These are phyloP conservation scores for Fulmarus glacialis DNA, from an alignment of 2,113 vertebrate species.

Conservation along the genomic window DNA sequence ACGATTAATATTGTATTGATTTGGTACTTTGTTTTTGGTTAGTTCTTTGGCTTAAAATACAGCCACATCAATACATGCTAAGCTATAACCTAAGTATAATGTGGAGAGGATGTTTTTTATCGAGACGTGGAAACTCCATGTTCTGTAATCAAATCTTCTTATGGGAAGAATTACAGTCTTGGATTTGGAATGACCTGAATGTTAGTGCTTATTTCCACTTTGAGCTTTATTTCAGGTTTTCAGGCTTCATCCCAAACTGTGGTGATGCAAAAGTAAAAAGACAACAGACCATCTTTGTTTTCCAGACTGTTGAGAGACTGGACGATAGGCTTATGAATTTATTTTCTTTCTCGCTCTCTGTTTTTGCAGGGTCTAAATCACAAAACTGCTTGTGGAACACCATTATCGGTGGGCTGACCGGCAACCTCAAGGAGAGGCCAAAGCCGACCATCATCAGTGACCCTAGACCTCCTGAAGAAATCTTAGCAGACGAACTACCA, in stretches of 20 bases:
- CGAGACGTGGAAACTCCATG: neutral
- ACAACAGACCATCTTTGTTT: neutral
- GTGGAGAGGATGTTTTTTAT: neutral
- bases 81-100: neutral
- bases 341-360: neutral
- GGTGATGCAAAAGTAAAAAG: neutral
- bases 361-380: conserved; percentile 89
- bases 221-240: neutral
- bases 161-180: neutral
- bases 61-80: neutral
- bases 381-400: conserved; percentile 92
- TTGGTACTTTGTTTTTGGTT: neutral
- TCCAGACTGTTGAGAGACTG: neutral
- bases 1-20: neutral
- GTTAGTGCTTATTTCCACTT: neutral
- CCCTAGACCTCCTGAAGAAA: conserved; percentile 87
- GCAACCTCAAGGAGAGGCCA: conserved; percentile 82
- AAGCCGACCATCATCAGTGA: conserved; percentile 79
- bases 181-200: neutral
- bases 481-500: conserved; percentile 89
- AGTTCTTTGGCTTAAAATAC: neutral
- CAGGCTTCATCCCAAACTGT: neutral
- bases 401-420: conserved; percentile 83
- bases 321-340: neutral
- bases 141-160: neutral